A percentile compares a stretch with the other conserved stretches of the same genome.
Evolutionary conservation across 1,140 invertebrate genomes (phyloP).

Genomic region (Anastatus disparis): DNA sequence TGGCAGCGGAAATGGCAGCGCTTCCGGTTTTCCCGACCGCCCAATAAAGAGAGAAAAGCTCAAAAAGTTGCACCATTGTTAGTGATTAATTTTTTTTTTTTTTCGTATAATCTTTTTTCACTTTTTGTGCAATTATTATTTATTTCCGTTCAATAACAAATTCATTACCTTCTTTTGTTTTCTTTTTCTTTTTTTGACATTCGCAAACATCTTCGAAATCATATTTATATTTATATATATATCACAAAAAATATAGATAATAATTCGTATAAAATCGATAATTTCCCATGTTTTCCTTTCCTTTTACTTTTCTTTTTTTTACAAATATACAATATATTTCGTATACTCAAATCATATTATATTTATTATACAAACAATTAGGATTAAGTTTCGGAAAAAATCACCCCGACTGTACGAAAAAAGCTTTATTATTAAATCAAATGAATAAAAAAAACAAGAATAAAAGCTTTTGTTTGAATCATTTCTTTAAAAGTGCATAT

Average conservation of each 20-base stretch:
- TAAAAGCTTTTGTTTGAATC: background rate
- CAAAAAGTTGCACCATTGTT: conserved; percentile 9
- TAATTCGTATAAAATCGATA: conserved; percentile 35
- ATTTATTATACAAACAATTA: conserved; percentile 29
- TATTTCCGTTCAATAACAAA: conserved; percentile 6
- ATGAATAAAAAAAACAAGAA: too few species aligned
- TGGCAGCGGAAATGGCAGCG: conserved; percentile 42
- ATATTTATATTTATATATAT: conserved; percentile 7
- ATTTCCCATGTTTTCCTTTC: conserved; percentile 11
- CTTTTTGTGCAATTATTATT: background rate
- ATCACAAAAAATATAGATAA: conserved; percentile 28
- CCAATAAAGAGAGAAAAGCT: conserved; percentile 35
- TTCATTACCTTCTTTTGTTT: background rate
- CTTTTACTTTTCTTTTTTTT: conserved; percentile 11
- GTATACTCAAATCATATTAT: conserved; percentile 18
- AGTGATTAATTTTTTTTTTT: background rate
- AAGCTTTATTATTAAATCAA: too few species aligned
- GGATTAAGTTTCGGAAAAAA: background rate
- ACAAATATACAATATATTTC: conserved; percentile 36
- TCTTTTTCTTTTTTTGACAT: conserved; percentile 5
- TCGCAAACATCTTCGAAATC: background rate
- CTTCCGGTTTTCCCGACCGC: conserved; percentile 37
- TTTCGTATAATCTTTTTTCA: background rate
- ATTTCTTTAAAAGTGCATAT: background rate
- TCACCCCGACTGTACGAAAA: background rate